These are phyloP conservation scores for Momotus momota DNA, from an alignment of 2,797 vertebrate species.

Conservation along the genomic window DNA sequence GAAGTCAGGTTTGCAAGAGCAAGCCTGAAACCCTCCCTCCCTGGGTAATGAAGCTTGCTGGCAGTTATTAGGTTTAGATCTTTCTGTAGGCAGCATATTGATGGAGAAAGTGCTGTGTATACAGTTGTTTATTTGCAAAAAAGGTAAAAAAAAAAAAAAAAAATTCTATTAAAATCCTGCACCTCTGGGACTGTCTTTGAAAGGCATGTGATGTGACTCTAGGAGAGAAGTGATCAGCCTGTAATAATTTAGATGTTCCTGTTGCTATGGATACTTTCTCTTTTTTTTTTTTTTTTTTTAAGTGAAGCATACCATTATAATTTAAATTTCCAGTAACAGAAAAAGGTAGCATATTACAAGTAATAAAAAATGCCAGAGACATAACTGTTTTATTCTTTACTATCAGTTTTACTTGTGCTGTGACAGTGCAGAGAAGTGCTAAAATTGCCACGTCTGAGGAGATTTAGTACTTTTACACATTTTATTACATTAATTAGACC, in stretches of 20 bases:
- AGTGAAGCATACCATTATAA: conserved; percentile 63
- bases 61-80: background rate
- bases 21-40: background rate
- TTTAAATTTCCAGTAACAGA: conserved; percentile 63
- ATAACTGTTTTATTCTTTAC: conserved; percentile 31
- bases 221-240: conserved; percentile 57
- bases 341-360: background rate
- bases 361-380: conserved; percentile 26
- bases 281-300: background rate
- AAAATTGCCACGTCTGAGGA: background rate
- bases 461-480: background rate
- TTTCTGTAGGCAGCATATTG: background rate
- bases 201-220: conserved; percentile 4
- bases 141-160: background rate
- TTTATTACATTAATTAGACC: background rate
- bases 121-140: conserved; percentile 31
- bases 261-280: conserved; percentile 74
- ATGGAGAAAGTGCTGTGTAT: background rate
- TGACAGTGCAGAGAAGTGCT: background rate
- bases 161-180: conserved; percentile 41
- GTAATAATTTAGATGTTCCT: conserved; percentile 66
- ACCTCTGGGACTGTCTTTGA: conserved; percentile 41
- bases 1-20: background rate
- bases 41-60: background rate
- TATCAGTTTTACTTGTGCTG: conserved; percentile 21